Percentiles rank a stretch among this genome's conserved stretches.
Conservation (phyloP, 2,797 vertebrate species). For the Malacoctenus gilli region DNA sequence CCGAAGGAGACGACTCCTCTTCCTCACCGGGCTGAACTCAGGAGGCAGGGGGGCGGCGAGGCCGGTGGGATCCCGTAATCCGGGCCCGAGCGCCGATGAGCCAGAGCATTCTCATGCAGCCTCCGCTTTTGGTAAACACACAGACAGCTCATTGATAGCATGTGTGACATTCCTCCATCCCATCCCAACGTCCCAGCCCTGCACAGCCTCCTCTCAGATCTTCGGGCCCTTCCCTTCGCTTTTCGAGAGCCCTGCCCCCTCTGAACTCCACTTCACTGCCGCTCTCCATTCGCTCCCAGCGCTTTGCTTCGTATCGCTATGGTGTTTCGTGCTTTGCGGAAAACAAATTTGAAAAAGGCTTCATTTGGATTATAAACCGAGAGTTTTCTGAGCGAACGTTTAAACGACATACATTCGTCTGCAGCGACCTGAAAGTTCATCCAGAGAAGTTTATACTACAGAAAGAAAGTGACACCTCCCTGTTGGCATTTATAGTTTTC, state of each 20-base stretch:
- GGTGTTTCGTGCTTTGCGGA: too few relatives aligned
- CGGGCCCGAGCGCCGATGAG: slow-evolving; percentile 59
- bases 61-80: slow-evolving; percentile 38
- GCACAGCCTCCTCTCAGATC: slow-evolving; percentile 12
- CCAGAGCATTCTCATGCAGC: slow-evolving; percentile 61
- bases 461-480: too few relatives aligned
- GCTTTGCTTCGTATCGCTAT: too few relatives aligned
- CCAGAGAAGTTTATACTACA: too few relatives aligned
- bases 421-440: too few relatives aligned
- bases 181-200: slow-evolving; percentile 61
- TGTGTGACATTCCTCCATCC: slow-evolving; percentile 79
- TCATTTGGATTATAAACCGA: too few relatives aligned
- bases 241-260: too few relatives aligned
- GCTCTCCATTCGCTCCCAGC: slow-evolving; percentile 33
- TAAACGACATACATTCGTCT: too few relatives aligned
- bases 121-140: slow-evolving; percentile 72
- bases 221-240: too few relatives aligned
- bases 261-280: background rate
- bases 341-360: too few relatives aligned
- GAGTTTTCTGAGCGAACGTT: too few relatives aligned
- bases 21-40: slow-evolving; percentile 51
- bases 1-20: slow-evolving; percentile 50
- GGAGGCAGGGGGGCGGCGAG: slow-evolving; percentile 35
- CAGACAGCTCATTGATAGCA: slow-evolving; percentile 74
- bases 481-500: too few relatives aligned